Base-by-base conservation (phyloP, 2,888 invertebrate genomes). In the Glomeris marginata region DNA sequence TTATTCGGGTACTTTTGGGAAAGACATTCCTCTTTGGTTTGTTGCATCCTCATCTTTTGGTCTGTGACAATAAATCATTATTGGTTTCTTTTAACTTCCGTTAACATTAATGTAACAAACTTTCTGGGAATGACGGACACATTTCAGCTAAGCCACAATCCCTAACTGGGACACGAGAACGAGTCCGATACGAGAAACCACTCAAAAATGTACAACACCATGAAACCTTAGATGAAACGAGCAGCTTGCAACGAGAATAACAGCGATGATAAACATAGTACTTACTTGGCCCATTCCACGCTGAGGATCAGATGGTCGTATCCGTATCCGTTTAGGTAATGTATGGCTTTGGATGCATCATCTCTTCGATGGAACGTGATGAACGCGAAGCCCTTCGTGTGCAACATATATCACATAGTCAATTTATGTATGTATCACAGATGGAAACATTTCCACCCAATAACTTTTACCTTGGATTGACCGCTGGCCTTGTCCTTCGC, bases 271-370 rank as follows among this genome's bases (percentile, higher is more conserved):
- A 15, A 16, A 2, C n/a, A n/a, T n/a, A n/a, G n/a, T n/a, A n/a
- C 35, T 49, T 52, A 53, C 65, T 92, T 95, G 1, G 95, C 94
- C 95, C 95, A 97, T 71, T 97, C 95, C n/a, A 95, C 98, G 68
- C 80, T 90, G 48, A 98, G 74, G 67, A 98, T 98, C 59, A 98
- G 78, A 72, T 98, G 95, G 70, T 97, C 95, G 66, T 94, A 97
- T 55, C 95, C 94, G 65, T 87, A 84, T 1, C 94, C 94, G 63
- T 94, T 83, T 13, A 97, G 76, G 47, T 77, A 76, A 53, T 78
- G 74, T 63, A 98, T 94, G 51, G 98, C 98, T 60, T 84, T 79
- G 3, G 86, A 84, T 41, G 95, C 95, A 69, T 92, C 90, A 60
- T 82, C 81, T 60, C 84, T 77, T 60, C 81, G 81, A 67, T 87